A percentile compares a stretch with the other conserved stretches of the same genome.
These are phyloP conservation scores for Drosophila leontia DNA, from an alignment of 1,140 invertebrate genomes.

Conservation along the genomic window DNA sequence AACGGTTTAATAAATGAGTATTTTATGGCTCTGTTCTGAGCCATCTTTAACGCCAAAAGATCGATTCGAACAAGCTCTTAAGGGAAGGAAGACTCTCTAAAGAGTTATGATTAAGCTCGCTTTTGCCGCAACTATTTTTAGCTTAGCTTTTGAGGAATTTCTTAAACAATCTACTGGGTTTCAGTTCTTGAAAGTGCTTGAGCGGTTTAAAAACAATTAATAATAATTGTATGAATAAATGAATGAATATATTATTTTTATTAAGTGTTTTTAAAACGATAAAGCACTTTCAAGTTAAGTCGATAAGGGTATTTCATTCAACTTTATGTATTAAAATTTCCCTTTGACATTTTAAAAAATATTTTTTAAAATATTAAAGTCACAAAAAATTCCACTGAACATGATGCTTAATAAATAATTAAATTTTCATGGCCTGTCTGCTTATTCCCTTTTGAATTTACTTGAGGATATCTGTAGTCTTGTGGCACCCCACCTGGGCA, in stretches of 20 bases:
- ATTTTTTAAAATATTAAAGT: neutral
- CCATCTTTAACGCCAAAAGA: neutral
- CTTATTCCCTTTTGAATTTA: neutral
- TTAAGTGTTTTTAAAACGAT: no score
- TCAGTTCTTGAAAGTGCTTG: no score
- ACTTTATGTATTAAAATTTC: neutral
- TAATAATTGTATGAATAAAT: no score
- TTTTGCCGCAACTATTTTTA: conserved; percentile 1
- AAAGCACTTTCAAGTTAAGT: no score
- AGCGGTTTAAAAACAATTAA: no score
- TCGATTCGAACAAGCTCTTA: conserved; percentile 4
- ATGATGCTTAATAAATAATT: neutral
- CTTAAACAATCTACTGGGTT: no score
- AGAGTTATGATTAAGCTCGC: neutral
- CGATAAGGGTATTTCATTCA: no score
- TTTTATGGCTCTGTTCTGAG: conserved; percentile 25
- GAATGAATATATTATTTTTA: no score
- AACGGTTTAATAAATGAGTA: conserved; percentile 33
- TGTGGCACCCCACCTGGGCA: conserved; percentile 1
- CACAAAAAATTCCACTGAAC: neutral
- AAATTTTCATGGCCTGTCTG: neutral
- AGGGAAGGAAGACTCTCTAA: neutral
- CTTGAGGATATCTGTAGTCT: neutral
- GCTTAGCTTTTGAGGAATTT: neutral
- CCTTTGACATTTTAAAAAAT: neutral